Conservation (phyloP, 2,797 vertebrate genomes). For the Ceryle rudis region DNA sequence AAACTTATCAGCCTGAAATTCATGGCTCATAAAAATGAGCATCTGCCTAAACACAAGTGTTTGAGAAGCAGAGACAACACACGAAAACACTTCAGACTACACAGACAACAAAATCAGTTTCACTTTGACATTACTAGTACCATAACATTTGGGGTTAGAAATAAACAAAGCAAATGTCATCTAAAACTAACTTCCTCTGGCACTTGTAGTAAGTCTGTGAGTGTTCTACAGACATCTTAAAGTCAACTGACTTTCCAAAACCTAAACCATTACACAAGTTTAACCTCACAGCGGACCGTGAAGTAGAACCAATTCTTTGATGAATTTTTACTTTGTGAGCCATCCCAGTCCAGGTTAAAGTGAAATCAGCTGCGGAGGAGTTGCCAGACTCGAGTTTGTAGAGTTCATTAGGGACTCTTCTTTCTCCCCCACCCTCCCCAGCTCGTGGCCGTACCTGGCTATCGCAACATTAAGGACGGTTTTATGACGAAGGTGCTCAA, state of each 20-base stretch:
- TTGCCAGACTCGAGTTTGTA: rapidly evolving
- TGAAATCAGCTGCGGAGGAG: rapidly evolving
- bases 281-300: not conserved
- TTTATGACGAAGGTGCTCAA: rapidly evolving
- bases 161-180: not conserved
- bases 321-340: not conserved
- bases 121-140: not conserved
- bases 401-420: rapidly evolving
- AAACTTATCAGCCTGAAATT: not conserved
- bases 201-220: rapidly evolving
- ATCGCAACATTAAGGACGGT: rapidly evolving
- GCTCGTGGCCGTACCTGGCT: rapidly evolving
- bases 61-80: rapidly evolving
- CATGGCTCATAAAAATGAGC: rapidly evolving
- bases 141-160: not conserved
- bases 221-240: not conserved
- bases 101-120: not conserved
- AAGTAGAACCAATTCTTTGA: not conserved
- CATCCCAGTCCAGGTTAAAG: not conserved
- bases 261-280: not conserved
- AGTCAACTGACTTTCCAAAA: not conserved
- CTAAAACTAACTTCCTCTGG: not conserved
- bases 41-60: not conserved
- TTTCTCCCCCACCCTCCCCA: no score
- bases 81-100: not conserved